These are phyloP conservation scores for Falco punctatus DNA, from an alignment of 2,113 vertebrate genomes.

Conservation along the genomic window DNA sequence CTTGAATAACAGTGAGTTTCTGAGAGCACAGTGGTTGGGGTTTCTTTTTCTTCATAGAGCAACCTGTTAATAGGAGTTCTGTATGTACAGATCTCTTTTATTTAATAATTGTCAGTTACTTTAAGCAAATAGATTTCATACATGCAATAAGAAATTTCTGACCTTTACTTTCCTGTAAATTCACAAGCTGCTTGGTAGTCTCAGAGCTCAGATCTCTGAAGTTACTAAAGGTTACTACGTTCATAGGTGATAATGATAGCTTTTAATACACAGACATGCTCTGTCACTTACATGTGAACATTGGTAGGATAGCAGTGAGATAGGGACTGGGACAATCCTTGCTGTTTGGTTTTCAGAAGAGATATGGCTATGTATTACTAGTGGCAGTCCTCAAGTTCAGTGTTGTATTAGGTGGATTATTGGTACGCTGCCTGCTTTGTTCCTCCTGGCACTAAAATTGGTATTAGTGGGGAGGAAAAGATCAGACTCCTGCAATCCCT, in stretches of 20 bases:
- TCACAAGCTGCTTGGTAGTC: not conserved
- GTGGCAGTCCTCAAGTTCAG: not conserved
- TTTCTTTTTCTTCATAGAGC: not conserved
- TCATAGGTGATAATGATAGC: not conserved
- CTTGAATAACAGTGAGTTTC: not conserved
- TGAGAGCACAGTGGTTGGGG: not conserved
- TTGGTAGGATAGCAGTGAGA: fast-evolving
- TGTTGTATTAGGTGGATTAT: not conserved
- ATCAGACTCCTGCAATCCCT: not conserved
- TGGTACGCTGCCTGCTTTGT: not conserved
- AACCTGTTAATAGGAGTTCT: not conserved
- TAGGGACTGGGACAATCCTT: not conserved
- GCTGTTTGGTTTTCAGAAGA: not conserved
- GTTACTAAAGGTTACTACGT: not conserved
- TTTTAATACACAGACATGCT: not conserved
- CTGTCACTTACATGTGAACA: not conserved
- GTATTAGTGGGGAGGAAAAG: not conserved
- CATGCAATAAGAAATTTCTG: not conserved
- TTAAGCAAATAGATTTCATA: not conserved
- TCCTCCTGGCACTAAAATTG: not conserved
- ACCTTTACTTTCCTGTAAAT: not conserved
- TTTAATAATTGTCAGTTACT: not conserved
- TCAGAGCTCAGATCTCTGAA: not conserved
- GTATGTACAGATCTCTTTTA: not conserved
- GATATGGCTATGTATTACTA: not conserved